Evolutionary conservation across 2,797 vertebrate genomes (phyloP).

Genomic region (Diceros bicornis): DNA sequence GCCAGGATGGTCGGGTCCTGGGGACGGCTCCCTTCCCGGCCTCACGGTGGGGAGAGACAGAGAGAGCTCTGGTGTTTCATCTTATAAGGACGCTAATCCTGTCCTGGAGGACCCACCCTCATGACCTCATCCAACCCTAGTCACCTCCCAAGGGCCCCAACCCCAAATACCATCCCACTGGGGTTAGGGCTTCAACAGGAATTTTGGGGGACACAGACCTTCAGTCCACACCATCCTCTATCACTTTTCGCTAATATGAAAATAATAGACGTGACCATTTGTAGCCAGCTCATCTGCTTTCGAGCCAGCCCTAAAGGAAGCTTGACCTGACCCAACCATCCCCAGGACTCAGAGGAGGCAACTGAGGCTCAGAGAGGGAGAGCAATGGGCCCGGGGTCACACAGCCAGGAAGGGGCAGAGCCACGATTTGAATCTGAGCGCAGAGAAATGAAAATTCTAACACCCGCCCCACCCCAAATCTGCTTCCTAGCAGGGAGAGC

Average conservation of each 20-base stretch:
- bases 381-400: background rate
- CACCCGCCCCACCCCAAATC: too few species aligned
- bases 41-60: background rate
- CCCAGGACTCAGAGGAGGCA: background rate
- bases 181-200: background rate
- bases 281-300: background rate
- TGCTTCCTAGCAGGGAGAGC: constrained; percentile 86
- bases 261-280: background rate
- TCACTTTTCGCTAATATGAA: background rate
- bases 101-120: background rate
- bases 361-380: background rate
- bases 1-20: background rate
- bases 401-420: background rate
- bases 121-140: background rate
- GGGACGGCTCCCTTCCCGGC: background rate
- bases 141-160: background rate
- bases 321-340: background rate
- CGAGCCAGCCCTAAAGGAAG: background rate
- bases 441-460: background rate
- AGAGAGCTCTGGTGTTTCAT: background rate
- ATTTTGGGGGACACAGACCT: background rate
- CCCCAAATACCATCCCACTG: background rate
- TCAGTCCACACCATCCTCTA: background rate
- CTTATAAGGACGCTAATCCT: background rate
- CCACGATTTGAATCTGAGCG: background rate